Base-by-base conservation (phyloP, 2,113 vertebrate genomes). In the Strix aluco region DNA sequence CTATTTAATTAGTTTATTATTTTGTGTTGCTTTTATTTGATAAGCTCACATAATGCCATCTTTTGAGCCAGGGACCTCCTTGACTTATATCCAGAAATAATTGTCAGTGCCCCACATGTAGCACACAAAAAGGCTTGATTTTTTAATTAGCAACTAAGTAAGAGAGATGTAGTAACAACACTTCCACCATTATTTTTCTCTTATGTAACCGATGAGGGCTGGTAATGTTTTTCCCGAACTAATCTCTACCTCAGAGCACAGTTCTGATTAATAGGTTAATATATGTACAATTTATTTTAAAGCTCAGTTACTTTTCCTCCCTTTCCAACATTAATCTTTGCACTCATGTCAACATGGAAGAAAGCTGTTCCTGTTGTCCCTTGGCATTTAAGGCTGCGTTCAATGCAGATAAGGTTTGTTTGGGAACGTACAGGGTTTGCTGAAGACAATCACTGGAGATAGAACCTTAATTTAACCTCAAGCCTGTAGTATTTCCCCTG, bases 381-480 rank as follows among this genome's bases (percentile, higher is more conserved):
- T 90, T 95, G 90, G 57, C 40, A 72, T 94, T 96, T 97, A 84
- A 59, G 66, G 52, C 80, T 86, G 49, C 63, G 77, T 90, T 86
- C 80, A 96, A 97, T 97, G 95, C 92, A 95, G 95, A 97, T 94
- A 97, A 97, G 82, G 49, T 97, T 97, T 97, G 94, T 96, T 96
- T 97, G 95, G 94, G 90, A 96, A 95, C 1, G 8, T 69, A 92
- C 51, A 95, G 78, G 62, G 74, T 91, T 97, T 97, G 92, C 92
- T 92, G 97, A 94, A 98, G 96, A 98, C 96, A 94, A 97, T 98
- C 96, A 91, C 96, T 94, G 55, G 93, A 95, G 96, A 96, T 88
- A 97, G 95, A 92, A 96, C 95, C 97, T 97, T 98, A 98, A 98
- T 98, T 98, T 98, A 98, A 98, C 98, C 96, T 96, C 94, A 80